These are phyloP conservation scores for Ciona savignyi DNA, from an alignment of 23 tunicate species.

Conservation along the genomic window DNA sequence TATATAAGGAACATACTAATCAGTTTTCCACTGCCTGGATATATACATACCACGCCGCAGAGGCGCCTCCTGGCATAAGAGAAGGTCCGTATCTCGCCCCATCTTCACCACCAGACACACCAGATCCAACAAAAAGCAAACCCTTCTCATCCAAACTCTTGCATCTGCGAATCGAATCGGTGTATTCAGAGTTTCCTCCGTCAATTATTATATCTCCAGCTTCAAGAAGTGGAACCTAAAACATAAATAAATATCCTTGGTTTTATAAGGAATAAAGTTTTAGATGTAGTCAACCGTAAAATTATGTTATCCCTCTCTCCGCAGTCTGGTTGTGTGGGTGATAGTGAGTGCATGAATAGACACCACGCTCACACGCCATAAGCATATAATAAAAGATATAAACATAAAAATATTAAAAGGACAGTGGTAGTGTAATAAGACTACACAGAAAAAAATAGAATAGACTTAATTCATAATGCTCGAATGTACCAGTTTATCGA, in stretches of 20 bases:
- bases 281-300: too few relatives aligned
- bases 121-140: constrained; percentile 85
- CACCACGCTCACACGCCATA: not conserved
- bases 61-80: constrained; percentile 92
- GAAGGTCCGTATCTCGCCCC: constrained; percentile 97
- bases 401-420: too few relatives aligned
- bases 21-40: too few relatives aligned
- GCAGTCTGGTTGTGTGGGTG: too few relatives aligned
- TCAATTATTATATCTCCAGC: constrained; percentile 90
- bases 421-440: too few relatives aligned
- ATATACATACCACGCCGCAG: constrained; percentile 82
- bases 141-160: constrained; percentile 39
- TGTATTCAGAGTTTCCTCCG: constrained; percentile 93
- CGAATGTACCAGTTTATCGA: constrained; percentile 79
- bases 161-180: constrained; percentile 60
- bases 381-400: too few relatives aligned
- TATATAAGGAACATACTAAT: too few relatives aligned
- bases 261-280: too few relatives aligned
- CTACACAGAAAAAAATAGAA: not conserved
- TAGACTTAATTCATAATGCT: too few relatives aligned
- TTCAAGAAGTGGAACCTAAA: constrained; percentile 67
- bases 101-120: constrained; percentile 96
- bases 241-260: too few relatives aligned
- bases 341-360: too few relatives aligned
- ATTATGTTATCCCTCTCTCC: not conserved